Evolutionary conservation across 2,888 invertebrate species (phyloP).

Genomic region (Hemithea aestivaria): DNA sequence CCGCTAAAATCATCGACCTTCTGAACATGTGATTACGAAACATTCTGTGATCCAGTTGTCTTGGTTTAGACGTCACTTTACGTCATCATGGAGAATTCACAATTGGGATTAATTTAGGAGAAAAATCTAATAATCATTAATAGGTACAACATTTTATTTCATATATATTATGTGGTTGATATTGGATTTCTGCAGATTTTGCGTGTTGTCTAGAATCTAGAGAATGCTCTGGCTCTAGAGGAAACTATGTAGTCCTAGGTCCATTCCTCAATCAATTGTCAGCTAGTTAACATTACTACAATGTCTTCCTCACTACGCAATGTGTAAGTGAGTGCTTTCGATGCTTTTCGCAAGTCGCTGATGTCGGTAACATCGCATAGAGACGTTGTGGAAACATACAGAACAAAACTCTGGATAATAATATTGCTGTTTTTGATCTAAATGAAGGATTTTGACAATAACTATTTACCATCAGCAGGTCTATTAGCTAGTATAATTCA

Average conservation of each 20-base stretch:
- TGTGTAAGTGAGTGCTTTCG: slow-evolving; percentile 1
- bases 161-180: no score
- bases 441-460: no score
- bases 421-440: no score
- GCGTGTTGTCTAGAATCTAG: slow-evolving; percentile 12
- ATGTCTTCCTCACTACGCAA: not conserved
- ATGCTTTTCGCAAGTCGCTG: slow-evolving; percentile 11
- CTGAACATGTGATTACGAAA: slow-evolving; percentile 33
- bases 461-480: no score
- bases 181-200: no score
- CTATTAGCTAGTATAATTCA: no score
- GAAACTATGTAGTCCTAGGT: slow-evolving; percentile 13
- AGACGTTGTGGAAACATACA: slow-evolving; percentile 15
- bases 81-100: no score
- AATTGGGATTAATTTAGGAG: no score
- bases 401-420: not conserved
- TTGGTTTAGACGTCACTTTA: slow-evolving; percentile 1
- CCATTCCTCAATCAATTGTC: no score
- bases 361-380: slow-evolving; percentile 1
- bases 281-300: slow-evolving; percentile 6
- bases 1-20: slow-evolving; percentile 64
- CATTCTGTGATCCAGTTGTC: slow-evolving; percentile 24
- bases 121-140: no score
- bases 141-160: no score
- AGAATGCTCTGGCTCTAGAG: no score